phyloP scores from a whole-genome alignment of 2,888 invertebrate genomes.

The Acleris literana region DNA sequence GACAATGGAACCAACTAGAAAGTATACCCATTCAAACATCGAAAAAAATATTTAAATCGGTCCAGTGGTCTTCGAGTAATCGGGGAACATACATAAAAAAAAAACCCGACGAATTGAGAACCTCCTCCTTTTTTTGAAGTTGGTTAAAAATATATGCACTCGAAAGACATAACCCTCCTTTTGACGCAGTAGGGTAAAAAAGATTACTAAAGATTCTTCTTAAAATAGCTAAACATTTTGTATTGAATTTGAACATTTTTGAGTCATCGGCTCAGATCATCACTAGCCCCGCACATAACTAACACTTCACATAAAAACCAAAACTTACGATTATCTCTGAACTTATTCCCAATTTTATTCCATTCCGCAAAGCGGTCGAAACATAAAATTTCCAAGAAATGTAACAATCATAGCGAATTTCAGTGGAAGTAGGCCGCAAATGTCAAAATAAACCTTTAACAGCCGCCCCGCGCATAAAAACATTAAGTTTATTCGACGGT shows the following conservation, averaged over 20 bases:
- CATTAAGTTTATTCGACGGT: slow-evolving; percentile 72
- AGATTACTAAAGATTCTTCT: too few species aligned
- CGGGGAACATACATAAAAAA: too few species aligned
- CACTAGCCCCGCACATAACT: neutral
- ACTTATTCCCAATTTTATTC: slow-evolving; percentile 17
- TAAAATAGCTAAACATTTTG: too few species aligned
- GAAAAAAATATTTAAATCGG: too few species aligned
- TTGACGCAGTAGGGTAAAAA: too few species aligned
- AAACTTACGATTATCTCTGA: slow-evolving; percentile 29
- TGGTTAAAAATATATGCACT: too few species aligned
- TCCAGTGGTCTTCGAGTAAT: too few species aligned
- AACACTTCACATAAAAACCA: slow-evolving; percentile 13
- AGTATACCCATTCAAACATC: too few species aligned
- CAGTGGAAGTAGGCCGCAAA: slow-evolving; percentile 58
- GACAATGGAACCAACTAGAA: too few species aligned
- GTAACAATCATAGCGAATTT: slow-evolving; percentile 59
- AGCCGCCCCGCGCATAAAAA: slow-evolving; percentile 66
- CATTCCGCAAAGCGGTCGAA: slow-evolving; percentile 24
- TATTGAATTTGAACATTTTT: neutral
- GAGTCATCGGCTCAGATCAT: neutral
- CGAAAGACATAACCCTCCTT: too few species aligned
- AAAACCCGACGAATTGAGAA: too few species aligned
- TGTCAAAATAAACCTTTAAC: slow-evolving; percentile 61
- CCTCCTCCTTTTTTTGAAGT: too few species aligned
- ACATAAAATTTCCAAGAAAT: slow-evolving; percentile 52